These are phyloP conservation scores for Nothura maculosa DNA, from an alignment of 2,797 vertebrate genomes.

Conservation along the genomic window DNA sequence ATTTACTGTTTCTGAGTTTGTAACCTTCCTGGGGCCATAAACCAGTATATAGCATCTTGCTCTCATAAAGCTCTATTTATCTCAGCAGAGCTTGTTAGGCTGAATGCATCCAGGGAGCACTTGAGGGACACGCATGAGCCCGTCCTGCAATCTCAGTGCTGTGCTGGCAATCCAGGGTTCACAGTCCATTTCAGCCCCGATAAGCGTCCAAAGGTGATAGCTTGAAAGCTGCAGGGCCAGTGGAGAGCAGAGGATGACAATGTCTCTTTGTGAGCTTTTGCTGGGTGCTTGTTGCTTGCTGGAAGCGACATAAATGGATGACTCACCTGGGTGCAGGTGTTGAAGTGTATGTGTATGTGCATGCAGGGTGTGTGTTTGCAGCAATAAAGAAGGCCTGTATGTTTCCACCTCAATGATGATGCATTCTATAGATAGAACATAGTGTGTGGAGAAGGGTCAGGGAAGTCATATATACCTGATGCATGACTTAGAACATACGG, in stretches of 20 bases:
- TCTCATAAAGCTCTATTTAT: background rate
- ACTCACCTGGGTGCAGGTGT: background rate
- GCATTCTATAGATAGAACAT: background rate
- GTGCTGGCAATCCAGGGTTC: background rate
- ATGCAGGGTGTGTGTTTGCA: background rate
- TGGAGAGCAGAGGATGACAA: fast-evolving
- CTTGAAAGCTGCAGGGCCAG: background rate
- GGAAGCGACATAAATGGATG: background rate
- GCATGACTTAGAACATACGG: background rate
- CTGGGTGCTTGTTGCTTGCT: background rate
- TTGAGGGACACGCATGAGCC: background rate
- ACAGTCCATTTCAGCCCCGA: background rate
- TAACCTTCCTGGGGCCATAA: background rate
- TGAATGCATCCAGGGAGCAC: background rate
- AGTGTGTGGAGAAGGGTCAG: background rate
- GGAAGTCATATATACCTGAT: background rate
- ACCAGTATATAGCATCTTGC: fast-evolving
- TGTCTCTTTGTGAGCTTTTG: background rate
- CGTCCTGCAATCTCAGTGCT: background rate
- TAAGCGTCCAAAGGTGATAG: background rate
- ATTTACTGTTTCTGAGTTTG: background rate
- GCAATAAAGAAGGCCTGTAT: background rate
- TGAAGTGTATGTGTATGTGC: background rate
- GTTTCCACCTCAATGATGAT: background rate
- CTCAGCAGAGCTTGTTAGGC: background rate